Conservation (phyloP, 1,140 invertebrate species). For the Trigoniulus corallinus region DNA sequence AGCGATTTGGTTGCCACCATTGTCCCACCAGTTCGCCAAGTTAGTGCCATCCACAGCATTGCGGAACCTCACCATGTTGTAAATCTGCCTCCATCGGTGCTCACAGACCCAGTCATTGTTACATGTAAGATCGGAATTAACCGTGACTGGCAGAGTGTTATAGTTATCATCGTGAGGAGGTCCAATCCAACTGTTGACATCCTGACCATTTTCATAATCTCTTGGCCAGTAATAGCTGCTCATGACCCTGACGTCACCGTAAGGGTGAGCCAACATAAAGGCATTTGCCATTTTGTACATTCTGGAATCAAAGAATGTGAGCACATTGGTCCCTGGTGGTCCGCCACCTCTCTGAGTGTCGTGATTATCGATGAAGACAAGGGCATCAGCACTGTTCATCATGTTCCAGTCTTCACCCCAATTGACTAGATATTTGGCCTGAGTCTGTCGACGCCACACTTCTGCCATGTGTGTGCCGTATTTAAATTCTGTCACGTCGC, state of each 20-base stretch:
- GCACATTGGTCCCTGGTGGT: slow-evolving; percentile 19
- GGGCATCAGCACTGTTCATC: slow-evolving; percentile 18
- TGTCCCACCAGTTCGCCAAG: slow-evolving; percentile 51
- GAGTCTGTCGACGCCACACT: slow-evolving; percentile 33
- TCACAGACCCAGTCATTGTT: slow-evolving; percentile 65
- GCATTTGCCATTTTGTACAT: slow-evolving; percentile 49
- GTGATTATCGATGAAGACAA: slow-evolving; percentile 39
- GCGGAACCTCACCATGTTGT: slow-evolving; percentile 6
- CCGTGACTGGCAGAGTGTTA: slow-evolving; percentile 43
- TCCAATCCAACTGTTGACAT: slow-evolving; percentile 20
- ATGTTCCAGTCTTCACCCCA: slow-evolving; percentile 29
- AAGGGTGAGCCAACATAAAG: slow-evolving; percentile 60
- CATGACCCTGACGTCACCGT: slow-evolving; percentile 54
- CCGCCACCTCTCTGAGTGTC: slow-evolving; percentile 49
- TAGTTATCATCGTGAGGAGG: slow-evolving; percentile 43
- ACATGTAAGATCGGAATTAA: slow-evolving; percentile 46
- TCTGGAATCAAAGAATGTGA: slow-evolving; percentile 30
- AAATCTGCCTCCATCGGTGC: slow-evolving; percentile 48
- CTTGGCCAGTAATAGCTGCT: slow-evolving; percentile 33
- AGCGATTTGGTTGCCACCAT: slow-evolving; percentile 52
- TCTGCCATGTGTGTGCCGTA: slow-evolving; percentile 38
- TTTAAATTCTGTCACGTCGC: slow-evolving; percentile 57
- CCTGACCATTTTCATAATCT: neutral
- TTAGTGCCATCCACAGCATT: slow-evolving; percentile 22
- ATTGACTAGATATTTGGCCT: slow-evolving; percentile 13